Conservation (phyloP, 1,140 invertebrate species). For the Choristoneura fumiferana region DNA sequence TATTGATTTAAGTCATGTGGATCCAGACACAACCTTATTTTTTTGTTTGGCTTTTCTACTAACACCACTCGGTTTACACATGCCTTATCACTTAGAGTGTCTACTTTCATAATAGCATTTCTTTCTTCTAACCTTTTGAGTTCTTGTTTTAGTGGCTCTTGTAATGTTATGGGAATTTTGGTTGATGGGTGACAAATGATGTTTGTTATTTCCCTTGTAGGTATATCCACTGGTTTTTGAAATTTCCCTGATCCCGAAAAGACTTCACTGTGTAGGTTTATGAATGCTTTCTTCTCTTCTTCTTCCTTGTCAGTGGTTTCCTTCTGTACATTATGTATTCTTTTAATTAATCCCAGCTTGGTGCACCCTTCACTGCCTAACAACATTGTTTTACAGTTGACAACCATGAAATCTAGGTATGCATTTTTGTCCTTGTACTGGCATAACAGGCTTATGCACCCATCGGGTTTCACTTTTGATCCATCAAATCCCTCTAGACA, state of each 20-base stretch:
- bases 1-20: slow-evolving; percentile 32
- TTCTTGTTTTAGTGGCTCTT: slow-evolving; percentile 13
- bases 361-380: not conserved
- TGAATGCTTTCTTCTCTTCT: not conserved
- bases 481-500: not conserved
- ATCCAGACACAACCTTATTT: slow-evolving; percentile 35
- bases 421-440: not conserved
- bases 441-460: not conserved
- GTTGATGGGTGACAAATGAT: not conserved
- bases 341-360: not conserved
- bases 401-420: not conserved
- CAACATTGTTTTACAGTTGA: not conserved
- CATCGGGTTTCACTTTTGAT: not conserved
- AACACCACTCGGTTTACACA: slow-evolving; percentile 35
- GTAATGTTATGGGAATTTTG: not conserved
- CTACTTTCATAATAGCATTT: slow-evolving; percentile 31
- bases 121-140: slow-evolving; percentile 2
- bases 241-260: not conserved
- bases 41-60: slow-evolving; percentile 27
- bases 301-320: too few relatives aligned
- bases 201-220: not conserved
- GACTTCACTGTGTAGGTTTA: not conserved
- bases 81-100: slow-evolving; percentile 23
- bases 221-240: not conserved
- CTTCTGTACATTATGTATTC: not conserved